Evolutionary conservation across 2,113 vertebrate species (phyloP), one percentile per base, ranked within the genome.

Genomic region (Procavia capensis): DNA sequence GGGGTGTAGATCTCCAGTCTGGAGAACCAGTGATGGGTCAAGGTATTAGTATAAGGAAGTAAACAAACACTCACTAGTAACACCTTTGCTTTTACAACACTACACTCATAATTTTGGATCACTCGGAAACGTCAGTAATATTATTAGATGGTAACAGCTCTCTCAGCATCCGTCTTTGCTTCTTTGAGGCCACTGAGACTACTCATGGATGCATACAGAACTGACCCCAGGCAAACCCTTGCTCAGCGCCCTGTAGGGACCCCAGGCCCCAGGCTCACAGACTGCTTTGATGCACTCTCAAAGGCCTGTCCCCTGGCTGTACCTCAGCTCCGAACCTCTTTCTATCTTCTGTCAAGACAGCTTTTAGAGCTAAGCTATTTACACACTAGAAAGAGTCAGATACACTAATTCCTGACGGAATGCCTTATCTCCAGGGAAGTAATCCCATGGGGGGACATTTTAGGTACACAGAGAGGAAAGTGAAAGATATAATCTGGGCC

Each of bases 231-330:
- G 13, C 25, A 59, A 74, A 59, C 0, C 6, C 16, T 68, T 47
- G 8, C 9, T 54, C 4, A 31, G 31, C 24, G 24, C 27, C 47
- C 4, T 3, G 20, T 29, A 36, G 31, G 57, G n/a, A 50, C 9
- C 16, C 1, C 6, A 0, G 6, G 31, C 4, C 7, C 29, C 59
- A 1, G 3, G 7, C 20, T 41, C 20, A 43, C 43, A n/a, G 2
- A 0, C 27, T 11, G 2, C 5, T 20, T 50, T 2, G 54, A 24
- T n/a, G 20, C 22, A 9, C 9, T 24, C 4, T 13, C 16, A 13
- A 29, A 36, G 34, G 6, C n/a, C 19, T 17, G 47, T 8, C 50
- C 43, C 25, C 64, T 47, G 29, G 4, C 29, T 57, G n/a, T 10
- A 27, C 47, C 36, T 61, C 5, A 25, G 31, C 61, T 76, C 63